These are phyloP conservation scores for Tortricodes alternella DNA, from an alignment of 2,888 invertebrate genomes.

Conservation along the genomic window DNA sequence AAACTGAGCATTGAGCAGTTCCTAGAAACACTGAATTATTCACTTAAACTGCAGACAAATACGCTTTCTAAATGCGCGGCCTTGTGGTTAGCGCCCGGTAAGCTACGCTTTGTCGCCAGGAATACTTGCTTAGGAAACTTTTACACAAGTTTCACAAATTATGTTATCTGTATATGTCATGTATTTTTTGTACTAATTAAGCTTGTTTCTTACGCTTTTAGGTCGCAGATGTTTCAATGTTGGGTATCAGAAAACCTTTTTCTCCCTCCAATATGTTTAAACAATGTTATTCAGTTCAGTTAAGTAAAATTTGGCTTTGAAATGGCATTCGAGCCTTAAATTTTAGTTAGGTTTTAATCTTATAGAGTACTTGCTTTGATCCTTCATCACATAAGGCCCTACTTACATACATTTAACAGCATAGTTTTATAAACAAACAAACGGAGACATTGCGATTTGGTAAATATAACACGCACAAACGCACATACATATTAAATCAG, in stretches of 20 bases:
- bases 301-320: no score
- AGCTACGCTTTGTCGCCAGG: conserved; percentile 18
- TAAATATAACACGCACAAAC: neutral
- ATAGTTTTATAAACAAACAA: neutral
- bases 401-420: neutral
- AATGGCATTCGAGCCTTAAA: no score
- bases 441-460: neutral
- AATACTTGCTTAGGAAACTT: conserved; percentile 16
- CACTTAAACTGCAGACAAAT: conserved; percentile 28
- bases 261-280: no score
- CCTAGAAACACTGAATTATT: conserved; percentile 31
- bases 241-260: no score
- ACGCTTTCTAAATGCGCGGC: conserved; percentile 31
- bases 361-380: no score
- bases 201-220: no score
- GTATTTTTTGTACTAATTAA: conserved; percentile 2
- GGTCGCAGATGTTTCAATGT: no score
- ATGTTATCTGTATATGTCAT: no score
- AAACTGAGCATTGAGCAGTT: conserved; percentile 30
- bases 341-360: no score
- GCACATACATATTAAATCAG: neutral
- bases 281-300: no score
- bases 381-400: no score
- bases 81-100: conserved; percentile 17
- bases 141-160: no score